A percentile compares a stretch with the other conserved stretches of the same genome.
Evolutionary conservation across 2,797 vertebrate species (phyloP).

Genomic region (Salmo trutta): DNA sequence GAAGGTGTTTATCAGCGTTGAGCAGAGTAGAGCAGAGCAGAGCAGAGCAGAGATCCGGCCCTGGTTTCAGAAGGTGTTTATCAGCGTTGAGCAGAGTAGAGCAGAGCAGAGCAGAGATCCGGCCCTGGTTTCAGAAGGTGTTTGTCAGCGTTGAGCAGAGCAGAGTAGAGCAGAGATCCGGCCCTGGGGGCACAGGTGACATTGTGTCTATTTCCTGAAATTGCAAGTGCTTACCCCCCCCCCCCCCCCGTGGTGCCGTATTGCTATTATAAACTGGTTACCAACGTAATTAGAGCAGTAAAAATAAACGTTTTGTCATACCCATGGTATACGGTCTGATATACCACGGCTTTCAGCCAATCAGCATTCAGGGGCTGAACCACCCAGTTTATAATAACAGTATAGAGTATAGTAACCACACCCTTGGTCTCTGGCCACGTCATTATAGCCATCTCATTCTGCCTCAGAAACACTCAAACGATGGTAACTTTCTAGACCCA

Average conservation of each 20-base stretch:
- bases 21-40: not conserved
- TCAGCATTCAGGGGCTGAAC: too few relatives aligned
- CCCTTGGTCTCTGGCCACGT: not conserved
- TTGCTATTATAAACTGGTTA: too few relatives aligned
- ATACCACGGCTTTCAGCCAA: too few relatives aligned
- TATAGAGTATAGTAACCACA: not conserved
- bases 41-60: too few relatives aligned
- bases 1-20: not conserved
- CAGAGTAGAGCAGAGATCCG: not conserved
- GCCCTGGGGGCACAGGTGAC: conserved; percentile 37
- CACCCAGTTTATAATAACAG: not conserved
- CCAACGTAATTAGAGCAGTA: too few relatives aligned
- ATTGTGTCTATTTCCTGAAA: conserved; percentile 44
- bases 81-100: too few relatives aligned
- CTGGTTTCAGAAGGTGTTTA: too few relatives aligned
- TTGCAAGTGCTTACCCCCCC: conserved; percentile 26
- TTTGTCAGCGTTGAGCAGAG: not conserved
- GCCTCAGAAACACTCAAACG: not conserved
- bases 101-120: too few relatives aligned
- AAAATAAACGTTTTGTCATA: too few relatives aligned
- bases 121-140: not conserved
- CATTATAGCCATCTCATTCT: not conserved
- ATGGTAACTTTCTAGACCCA: not conserved
- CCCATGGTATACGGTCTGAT: too few relatives aligned
- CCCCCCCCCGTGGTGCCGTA: not conserved